These are phyloP conservation scores for Oncorhynchus clarkii DNA, from an alignment of 2,113 vertebrate species.

Conservation along the genomic window DNA sequence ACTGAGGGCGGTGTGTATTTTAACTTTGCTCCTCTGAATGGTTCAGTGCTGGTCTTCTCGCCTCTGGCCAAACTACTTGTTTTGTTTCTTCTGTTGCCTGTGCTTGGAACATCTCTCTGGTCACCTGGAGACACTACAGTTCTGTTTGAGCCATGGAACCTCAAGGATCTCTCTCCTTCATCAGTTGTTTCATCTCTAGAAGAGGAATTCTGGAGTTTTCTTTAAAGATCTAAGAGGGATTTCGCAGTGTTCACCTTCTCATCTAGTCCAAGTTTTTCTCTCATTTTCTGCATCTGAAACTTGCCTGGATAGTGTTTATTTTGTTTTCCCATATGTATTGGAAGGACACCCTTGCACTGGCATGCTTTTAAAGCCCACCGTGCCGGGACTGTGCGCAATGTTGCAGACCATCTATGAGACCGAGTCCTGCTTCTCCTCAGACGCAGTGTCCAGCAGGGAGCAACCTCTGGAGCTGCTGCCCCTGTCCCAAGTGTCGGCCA, in stretches of 20 bases:
- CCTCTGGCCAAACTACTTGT: not conserved
- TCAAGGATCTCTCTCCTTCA: not conserved
- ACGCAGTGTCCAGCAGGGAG: constrained; percentile 74
- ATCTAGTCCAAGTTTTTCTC: not conserved
- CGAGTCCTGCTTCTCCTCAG: constrained; percentile 81
- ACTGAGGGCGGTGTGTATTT: not conserved
- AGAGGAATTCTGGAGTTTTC: constrained; percentile 10
- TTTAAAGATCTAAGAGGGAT: not conserved
- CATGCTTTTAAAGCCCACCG: constrained; percentile 80
- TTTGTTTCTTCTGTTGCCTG: not conserved
- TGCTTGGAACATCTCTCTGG: not conserved
- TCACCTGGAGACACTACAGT: not conserved
- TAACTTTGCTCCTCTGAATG: not conserved
- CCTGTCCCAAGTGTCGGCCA: constrained; percentile 61
- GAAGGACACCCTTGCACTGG: constrained; percentile 45
- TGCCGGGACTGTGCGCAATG: constrained; percentile 78
- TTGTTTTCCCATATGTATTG: not conserved
- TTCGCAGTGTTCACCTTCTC: not conserved
- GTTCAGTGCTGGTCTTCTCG: not conserved
- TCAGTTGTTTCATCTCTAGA: not conserved
- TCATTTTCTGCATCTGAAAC: not conserved
- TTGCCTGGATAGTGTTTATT: not conserved
- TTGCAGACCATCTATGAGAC: constrained; percentile 84
- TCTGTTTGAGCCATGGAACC: not conserved
- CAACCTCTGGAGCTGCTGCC: constrained; percentile 75